Evolutionary conservation across 2,888 invertebrate species (phyloP).

Genomic region (Himalopsyche japonica): DNA sequence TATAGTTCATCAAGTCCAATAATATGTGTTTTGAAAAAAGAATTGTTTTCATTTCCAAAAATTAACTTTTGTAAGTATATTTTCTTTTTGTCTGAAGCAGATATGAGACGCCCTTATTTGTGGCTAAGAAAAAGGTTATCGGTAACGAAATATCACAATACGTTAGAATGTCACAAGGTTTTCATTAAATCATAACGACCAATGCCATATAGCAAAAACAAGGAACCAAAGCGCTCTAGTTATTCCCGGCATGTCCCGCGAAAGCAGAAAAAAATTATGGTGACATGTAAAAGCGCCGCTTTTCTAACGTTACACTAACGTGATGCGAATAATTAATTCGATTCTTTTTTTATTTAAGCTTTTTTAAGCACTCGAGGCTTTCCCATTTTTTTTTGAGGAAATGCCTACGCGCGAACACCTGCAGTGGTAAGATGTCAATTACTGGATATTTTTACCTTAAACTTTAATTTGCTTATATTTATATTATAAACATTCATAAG

Average conservation of each 20-base stretch:
- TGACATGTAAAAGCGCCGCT: conserved; percentile 9
- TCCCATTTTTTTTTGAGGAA: neutral
- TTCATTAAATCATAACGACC: conserved; percentile 1
- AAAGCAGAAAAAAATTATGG: conserved; percentile 9
- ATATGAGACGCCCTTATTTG: too few relatives aligned
- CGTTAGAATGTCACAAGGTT: neutral
- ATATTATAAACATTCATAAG: too few relatives aligned
- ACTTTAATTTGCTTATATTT: too few relatives aligned
- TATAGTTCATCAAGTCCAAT: too few relatives aligned
- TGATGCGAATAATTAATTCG: conserved; percentile 29
- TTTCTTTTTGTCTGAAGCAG: too few relatives aligned
- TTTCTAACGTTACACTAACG: conserved; percentile 27
- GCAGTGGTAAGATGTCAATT: neutral
- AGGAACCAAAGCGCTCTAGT: neutral
- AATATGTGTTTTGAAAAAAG: too few relatives aligned
- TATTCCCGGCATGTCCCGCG: conserved; percentile 3
- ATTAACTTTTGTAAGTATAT: too few relatives aligned
- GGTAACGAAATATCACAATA: neutral
- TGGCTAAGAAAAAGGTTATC: neutral
- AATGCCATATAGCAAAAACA: neutral
- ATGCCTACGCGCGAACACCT: neutral
- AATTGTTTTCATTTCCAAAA: too few relatives aligned
- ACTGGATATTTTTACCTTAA: neutral
- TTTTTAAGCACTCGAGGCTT: neutral
- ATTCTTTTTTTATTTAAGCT: neutral